Base-by-base conservation (phyloP, 2,797 vertebrate species). In the Chrosomus eos region DNA sequence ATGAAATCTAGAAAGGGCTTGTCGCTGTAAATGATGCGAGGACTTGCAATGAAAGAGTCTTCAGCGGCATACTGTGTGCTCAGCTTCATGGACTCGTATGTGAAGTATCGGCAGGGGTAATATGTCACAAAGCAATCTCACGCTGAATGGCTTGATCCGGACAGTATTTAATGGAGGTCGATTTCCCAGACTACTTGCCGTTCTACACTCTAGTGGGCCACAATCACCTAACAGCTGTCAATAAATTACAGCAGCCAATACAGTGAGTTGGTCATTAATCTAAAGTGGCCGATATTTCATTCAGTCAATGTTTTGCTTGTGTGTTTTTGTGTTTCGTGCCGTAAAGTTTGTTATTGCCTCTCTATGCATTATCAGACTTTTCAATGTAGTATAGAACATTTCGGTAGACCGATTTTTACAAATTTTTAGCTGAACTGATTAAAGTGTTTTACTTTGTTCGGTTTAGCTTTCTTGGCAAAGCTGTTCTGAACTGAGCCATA, bases 61-160 rank as follows among this genome's bases (percentile, higher is more conserved):
- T 87, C 84, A 87, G 77, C 36, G 53, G 26, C 81, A 86, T 81
- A 87, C 88, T 92, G 82, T 86, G 87, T 80, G 78, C 89, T 93
- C 89, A 86, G 84, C 86, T 81, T 82, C 81, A 10, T 8, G 66
- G 55, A 60, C 73, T 84, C 77, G 75, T 83, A 81, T 85, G 82
- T 79, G 38, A 78, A 87, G 68, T 81, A 51, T 83, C 55, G 14
- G 4, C 55, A 48, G 68, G 84, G 86, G 77, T 87, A 88, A 89
- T 88, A 86, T 87, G 83, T 89, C 89, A 88, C 86, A 88, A 89
- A 88, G 89, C 87, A 89, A 89, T 89, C 87, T 88, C 87, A 85
- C 66, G 62, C 78, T 40, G 83, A 87, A 48, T 86, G 84, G 62
- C 85, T 83, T 87, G 85, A 85, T 88, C 85, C 85, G 51, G 82